phyloP scores from a whole-genome alignment of 2,113 vertebrate genomes.

The Cyprinodon tularosa region DNA sequence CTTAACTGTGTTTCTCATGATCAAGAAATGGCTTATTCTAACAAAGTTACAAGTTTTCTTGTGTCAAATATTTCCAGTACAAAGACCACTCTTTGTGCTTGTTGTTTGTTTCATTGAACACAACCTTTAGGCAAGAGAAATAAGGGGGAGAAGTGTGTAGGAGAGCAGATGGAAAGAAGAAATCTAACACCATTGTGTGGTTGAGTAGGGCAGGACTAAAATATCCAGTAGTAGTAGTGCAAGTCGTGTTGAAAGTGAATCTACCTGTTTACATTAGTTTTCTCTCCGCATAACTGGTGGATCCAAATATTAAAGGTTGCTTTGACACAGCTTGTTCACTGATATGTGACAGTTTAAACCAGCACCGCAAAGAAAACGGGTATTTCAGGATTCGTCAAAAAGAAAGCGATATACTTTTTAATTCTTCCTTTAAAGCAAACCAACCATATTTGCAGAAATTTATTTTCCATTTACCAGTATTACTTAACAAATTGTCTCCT shows the following conservation, averaged over 20 bases:
- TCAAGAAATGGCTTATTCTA: constrained; percentile 34
- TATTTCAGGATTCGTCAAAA: not conserved
- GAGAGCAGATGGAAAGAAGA: constrained; percentile 53
- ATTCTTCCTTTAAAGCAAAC: constrained; percentile 57
- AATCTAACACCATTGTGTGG: constrained; percentile 52
- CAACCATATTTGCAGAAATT: constrained; percentile 36
- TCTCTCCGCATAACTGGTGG: not conserved
- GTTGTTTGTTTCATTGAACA: constrained; percentile 24
- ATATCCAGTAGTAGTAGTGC: constrained; percentile 15
- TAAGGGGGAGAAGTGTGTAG: constrained; percentile 1
- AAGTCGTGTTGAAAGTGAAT: constrained; percentile 2
- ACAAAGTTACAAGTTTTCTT: constrained; percentile 21
- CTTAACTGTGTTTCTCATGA: constrained; percentile 25
- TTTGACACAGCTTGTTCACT: constrained; percentile 3
- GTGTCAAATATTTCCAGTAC: constrained; percentile 3
- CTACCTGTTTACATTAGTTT: constrained; percentile 16
- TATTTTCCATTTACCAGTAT: not conserved
- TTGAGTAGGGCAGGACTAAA: not conserved
- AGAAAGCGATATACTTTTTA: constrained; percentile 26
- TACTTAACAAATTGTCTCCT: not conserved
- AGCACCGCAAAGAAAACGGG: not conserved
- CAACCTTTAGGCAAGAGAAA: constrained; percentile 4
- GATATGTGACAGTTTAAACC: constrained; percentile 14
- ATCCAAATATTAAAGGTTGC: not conserved
- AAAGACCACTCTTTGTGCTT: constrained; percentile 1